phyloP scores from a whole-genome alignment of 2,888 invertebrate species.

The Zhuqinia jingwanae region DNA sequence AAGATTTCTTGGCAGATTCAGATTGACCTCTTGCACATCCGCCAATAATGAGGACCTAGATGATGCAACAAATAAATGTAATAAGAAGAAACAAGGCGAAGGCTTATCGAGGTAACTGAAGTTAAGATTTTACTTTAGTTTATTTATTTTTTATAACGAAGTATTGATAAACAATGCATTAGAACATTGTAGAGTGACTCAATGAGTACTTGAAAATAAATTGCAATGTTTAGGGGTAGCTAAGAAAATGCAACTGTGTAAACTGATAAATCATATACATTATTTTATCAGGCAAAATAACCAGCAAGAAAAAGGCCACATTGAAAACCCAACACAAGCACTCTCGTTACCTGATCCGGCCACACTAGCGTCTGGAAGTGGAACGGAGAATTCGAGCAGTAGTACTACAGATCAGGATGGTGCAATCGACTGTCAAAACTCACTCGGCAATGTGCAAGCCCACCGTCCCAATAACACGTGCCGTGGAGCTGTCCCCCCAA shows the following conservation, averaged over 20 bases:
- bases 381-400: slow-evolving; percentile 62
- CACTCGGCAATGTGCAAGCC: slow-evolving; percentile 31
- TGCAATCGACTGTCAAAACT: slow-evolving; percentile 9
- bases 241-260: too few relatives aligned
- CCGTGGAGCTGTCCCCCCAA: neutral
- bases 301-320: slow-evolving; percentile 42
- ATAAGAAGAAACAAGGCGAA: slow-evolving; percentile 41
- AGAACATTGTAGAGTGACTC: too few relatives aligned
- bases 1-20: slow-evolving; percentile 55
- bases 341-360: slow-evolving; percentile 73
- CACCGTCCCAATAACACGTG: slow-evolving; percentile 56
- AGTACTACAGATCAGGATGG: slow-evolving; percentile 50
- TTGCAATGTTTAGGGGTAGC: too few relatives aligned
- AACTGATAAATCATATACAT: too few relatives aligned
- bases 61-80: neutral
- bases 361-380: slow-evolving; percentile 52
- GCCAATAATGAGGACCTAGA: slow-evolving; percentile 42
- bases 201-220: too few relatives aligned
- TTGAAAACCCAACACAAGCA: slow-evolving; percentile 52
- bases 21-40: slow-evolving; percentile 64
- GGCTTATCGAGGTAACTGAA: slow-evolving; percentile 27
- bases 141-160: too few relatives aligned
- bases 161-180: too few relatives aligned
- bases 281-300: slow-evolving; percentile 50
- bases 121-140: neutral